These are phyloP conservation scores for Schizotus pectinicornis DNA, from an alignment of 2,888 invertebrate genomes.

Conservation along the genomic window DNA sequence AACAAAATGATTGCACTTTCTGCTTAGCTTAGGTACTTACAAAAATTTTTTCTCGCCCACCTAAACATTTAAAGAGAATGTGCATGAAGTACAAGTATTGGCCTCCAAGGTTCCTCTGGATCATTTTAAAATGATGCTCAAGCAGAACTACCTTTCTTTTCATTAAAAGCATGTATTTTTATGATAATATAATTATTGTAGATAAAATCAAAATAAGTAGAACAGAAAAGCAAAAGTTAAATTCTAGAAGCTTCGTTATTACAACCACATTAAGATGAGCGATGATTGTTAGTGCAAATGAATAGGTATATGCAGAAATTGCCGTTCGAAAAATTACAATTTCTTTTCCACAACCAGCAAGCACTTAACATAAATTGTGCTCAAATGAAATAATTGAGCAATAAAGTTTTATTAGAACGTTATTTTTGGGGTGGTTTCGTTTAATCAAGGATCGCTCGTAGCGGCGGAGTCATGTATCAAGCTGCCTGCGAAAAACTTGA, in stretches of 20 bases:
- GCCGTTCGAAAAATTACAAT: not conserved
- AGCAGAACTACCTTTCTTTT: not conserved
- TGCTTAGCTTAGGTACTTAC: too few species aligned
- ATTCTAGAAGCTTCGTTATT: conserved; percentile 7
- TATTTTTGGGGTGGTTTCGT: too few species aligned
- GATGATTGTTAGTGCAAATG: conserved; percentile 3
- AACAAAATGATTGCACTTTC: too few species aligned
- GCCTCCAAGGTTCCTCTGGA: too few species aligned
- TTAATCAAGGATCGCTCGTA: too few species aligned
- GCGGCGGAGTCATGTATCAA: too few species aligned
- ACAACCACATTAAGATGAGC: conserved; percentile 2
- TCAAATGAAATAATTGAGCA: not conserved
- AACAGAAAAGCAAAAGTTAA: conserved; percentile 14
- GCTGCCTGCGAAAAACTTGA: too few species aligned
- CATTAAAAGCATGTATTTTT: conserved; percentile 1
- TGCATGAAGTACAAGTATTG: too few species aligned
- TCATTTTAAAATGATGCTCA: too few species aligned
- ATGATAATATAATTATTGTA: conserved; percentile 9
- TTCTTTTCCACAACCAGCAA: not conserved
- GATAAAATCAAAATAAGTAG: conserved; percentile 15
- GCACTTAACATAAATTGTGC: not conserved
- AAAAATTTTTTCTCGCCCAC: too few species aligned
- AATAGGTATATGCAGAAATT: conserved; percentile 16
- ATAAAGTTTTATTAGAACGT: too few species aligned
- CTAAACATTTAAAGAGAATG: too few species aligned